A percentile compares a stretch with the other conserved stretches of the same genome.
Evolutionary conservation across 2,113 vertebrate species (phyloP).

Genomic region (Dasyurus viverrinus): DNA sequence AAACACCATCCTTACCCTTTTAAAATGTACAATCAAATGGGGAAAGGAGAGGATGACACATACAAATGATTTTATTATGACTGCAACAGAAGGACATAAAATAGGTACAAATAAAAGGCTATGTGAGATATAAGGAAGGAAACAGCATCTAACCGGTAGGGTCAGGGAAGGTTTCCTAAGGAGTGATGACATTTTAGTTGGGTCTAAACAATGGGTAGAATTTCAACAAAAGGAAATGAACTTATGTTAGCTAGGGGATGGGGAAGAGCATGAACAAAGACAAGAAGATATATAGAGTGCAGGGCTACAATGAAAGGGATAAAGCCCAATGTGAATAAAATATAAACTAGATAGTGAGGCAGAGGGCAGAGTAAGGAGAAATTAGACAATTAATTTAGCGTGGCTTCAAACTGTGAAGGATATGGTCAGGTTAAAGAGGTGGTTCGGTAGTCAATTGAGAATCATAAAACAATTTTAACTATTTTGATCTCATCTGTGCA

Average conservation of each 20-base stretch:
- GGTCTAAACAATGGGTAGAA: background rate
- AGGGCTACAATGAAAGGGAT: background rate
- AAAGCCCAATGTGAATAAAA: background rate
- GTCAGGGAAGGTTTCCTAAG: background rate
- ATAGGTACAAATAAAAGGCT: background rate
- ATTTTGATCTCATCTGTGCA: background rate
- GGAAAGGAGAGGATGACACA: background rate
- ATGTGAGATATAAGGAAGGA: background rate
- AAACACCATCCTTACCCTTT: background rate
- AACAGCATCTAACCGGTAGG: background rate
- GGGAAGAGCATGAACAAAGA: background rate
- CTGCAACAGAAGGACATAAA: background rate
- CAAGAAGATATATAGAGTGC: background rate
- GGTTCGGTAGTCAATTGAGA: background rate
- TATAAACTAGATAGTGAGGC: background rate
- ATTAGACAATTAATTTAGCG: background rate
- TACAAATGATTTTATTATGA: background rate
- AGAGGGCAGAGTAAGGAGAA: background rate
- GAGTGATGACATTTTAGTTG: background rate
- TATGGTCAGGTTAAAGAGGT: background rate
- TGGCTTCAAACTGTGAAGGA: background rate
- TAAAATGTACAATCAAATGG: background rate
- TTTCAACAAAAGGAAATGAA: background rate
- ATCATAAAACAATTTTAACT: background rate
- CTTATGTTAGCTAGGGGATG: background rate